Evolutionary conservation across 2,797 vertebrate species (phyloP), one percentile per base, ranked within the genome.

Genomic region (Botia kubotai): DNA sequence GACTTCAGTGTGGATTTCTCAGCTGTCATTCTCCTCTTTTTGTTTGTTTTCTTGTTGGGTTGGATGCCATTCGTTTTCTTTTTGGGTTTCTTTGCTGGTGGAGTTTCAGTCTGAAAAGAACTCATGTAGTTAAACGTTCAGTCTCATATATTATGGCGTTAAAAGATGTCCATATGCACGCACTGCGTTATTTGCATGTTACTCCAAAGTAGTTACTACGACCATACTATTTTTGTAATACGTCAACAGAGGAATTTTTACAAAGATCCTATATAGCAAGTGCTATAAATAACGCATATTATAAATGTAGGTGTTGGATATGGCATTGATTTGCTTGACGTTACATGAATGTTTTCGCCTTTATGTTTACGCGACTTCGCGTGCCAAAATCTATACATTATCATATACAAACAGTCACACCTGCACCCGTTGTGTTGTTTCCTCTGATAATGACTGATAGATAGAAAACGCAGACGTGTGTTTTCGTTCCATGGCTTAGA

Each of bases 401-500:
- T 19, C 2, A 21, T 14, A 36, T 70, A 21, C 2, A 48, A 53
- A 23, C 1, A n/a, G 7, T 0, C 66, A 6, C 91, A 94, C 94
- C 92, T 89, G 85, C 8, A 67, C 19, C 0, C 67, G 6, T 12
- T 84, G 21, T 53, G 86, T 84, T 43, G 87, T 87, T 4, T 86
- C 83, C 72, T 58, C 0, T 33, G 86, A 71, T 4, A 93, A 0
- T 1, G 81, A 84, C 62, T 91, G 85, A 86, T 94, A 95, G 52
- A 93, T 70, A 17, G 87, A 86, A 85, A 93, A 92, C 0, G 94
- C 94, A 0, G 94, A 95, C 92, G 93, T 91, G 89, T 89, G 92
- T 92, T 90, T 90, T 60, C 81, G 83, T 82, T 94, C 92, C 94
- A 94, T 94, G 83, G 87, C 85, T 23, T 29, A 69, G 3, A 13